Conservation (phyloP, 2,888 invertebrate genomes). For the Pyrrhosoma nymphula region DNA sequence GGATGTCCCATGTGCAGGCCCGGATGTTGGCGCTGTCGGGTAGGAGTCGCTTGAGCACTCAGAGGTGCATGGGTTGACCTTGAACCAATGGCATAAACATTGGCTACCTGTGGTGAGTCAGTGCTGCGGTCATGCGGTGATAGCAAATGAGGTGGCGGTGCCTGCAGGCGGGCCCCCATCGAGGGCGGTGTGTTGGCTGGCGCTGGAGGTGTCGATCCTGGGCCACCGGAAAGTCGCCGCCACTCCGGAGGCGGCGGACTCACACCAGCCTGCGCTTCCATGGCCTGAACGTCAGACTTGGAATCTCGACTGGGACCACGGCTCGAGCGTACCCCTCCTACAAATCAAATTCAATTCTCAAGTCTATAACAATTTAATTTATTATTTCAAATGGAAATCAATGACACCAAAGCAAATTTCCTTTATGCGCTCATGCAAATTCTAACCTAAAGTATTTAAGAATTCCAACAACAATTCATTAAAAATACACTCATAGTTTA, state of each 20-base stretch:
- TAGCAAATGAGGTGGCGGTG: constrained; percentile 77
- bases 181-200: constrained; percentile 40
- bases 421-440: not conserved
- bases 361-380: not conserved
- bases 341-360: constrained; percentile 52
- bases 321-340: constrained; percentile 71
- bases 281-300: constrained; percentile 70
- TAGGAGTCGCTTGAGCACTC: constrained; percentile 78
- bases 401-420: not conserved
- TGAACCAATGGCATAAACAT: constrained; percentile 70
- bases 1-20: constrained; percentile 73
- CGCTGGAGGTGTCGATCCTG: constrained; percentile 75
- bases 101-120: constrained; percentile 82
- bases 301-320: constrained; percentile 70
- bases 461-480: too few species aligned
- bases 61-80: constrained; percentile 76
- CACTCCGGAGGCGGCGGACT: constrained; percentile 86
- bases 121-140: constrained; percentile 83
- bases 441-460: too few species aligned
- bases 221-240: constrained; percentile 80
- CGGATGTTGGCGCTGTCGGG: constrained; percentile 75
- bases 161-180: constrained; percentile 69
- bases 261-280: constrained; percentile 80
- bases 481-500: too few species aligned
- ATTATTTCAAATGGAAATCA: not conserved